A percentile compares a stretch with the other conserved stretches of the same genome.
These are phyloP conservation scores for Neoscelio sp. DNA, from an alignment of 2,888 invertebrate species.

Conservation along the genomic window DNA sequence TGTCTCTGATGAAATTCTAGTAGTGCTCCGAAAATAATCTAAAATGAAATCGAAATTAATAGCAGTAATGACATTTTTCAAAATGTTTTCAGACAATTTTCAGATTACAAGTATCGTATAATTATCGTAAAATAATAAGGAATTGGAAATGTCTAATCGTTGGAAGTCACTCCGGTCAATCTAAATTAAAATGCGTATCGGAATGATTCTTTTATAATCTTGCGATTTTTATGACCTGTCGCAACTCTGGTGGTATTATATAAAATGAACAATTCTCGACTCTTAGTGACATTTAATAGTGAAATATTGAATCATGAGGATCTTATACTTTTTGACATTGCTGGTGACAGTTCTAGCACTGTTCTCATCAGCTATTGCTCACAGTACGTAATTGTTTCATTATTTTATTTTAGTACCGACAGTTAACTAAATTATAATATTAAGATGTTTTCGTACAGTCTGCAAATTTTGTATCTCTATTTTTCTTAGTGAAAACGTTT, in stretches of 20 bases:
- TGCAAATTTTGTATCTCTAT: background rate
- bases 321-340: conserved; percentile 66
- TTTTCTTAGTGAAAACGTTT: no score
- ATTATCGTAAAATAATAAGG: no score
- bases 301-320: conserved; percentile 62
- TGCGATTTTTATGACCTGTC: conserved; percentile 28
- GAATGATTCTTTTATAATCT: conserved; percentile 26
- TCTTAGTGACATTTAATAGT: conserved; percentile 25
- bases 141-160: conserved; percentile 13
- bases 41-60: no score
- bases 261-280: conserved; percentile 31
- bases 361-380: conserved; percentile 62
- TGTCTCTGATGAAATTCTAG: no score
- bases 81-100: no score
- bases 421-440: background rate
- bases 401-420: background rate
- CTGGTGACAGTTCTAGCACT: conserved; percentile 64
- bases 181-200: conserved; percentile 42
- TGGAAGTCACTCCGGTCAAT: conserved; percentile 17
- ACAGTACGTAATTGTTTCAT: conserved; percentile 65
- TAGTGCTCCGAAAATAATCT: no score
- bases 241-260: conserved; percentile 29
- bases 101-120: no score
- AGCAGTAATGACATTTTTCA: no score
- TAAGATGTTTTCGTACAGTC: background rate